phyloP scores from a whole-genome alignment of 1,140 invertebrate species.

The Bombus sylvicola region DNA sequence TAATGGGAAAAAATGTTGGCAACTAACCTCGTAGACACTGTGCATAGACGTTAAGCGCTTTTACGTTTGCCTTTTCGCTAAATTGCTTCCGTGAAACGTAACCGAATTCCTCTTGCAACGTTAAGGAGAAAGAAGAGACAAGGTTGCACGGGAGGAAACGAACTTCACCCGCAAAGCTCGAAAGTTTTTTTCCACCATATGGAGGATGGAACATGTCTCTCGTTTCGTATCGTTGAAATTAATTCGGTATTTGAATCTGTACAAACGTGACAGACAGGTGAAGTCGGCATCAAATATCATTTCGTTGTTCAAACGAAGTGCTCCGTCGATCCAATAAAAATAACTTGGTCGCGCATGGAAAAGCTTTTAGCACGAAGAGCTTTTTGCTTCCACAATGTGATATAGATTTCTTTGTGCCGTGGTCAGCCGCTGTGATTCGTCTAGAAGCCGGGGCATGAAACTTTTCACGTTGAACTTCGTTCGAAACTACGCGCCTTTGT shows the following conservation, averaged over 20 bases:
- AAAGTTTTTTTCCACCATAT: not conserved
- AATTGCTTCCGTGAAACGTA: not conserved
- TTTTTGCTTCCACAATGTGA: constrained; percentile 58
- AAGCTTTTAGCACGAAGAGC: constrained; percentile 65
- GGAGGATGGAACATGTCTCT: not conserved
- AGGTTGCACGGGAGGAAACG: not conserved
- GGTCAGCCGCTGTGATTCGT: constrained; percentile 59
- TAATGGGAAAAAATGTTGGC: no score
- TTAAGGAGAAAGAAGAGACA: no score
- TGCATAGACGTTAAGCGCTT: not conserved
- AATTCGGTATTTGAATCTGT: constrained; percentile 36
- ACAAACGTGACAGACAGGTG: constrained; percentile 36
- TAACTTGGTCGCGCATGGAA: constrained; percentile 55
- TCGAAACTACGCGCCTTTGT: constrained; percentile 38
- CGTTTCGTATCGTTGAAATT: not conserved
- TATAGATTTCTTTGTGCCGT: constrained; percentile 63
- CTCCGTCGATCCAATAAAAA: constrained; percentile 59
- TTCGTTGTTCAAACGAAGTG: constrained; percentile 50
- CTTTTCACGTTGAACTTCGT: constrained; percentile 44
- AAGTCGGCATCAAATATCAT: constrained; percentile 48
- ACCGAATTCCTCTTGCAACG: no score
- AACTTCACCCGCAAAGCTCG: not conserved
- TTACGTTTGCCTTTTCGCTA: no score
- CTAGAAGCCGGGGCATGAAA: constrained; percentile 53
- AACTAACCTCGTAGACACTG: not conserved